A percentile compares a stretch with the other conserved stretches of the same genome.
phyloP scores from a whole-genome alignment of 2,113 vertebrate genomes.

The Panthera leo region DNA sequence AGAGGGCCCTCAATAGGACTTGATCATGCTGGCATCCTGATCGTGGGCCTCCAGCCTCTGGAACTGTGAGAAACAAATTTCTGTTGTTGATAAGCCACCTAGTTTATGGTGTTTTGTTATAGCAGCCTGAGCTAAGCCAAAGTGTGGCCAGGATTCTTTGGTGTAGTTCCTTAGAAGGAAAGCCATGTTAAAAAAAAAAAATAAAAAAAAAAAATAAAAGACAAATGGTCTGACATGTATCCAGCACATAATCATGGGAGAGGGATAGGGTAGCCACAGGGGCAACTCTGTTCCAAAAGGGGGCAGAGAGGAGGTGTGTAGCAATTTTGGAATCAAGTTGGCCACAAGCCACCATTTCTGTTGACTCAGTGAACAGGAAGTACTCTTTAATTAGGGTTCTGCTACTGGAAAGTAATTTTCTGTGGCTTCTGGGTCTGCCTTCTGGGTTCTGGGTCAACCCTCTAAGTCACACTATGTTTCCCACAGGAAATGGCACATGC shows the following conservation, averaged over 20 bases:
- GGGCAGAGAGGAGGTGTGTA: neutral
- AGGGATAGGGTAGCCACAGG: neutral
- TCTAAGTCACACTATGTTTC: neutral
- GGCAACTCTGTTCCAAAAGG: neutral
- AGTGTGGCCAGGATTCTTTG: neutral
- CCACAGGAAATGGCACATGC: neutral
- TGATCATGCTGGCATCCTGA: neutral
- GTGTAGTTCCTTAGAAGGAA: neutral
- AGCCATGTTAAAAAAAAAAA: neutral
- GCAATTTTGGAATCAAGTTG: neutral
- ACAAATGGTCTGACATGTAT: neutral
- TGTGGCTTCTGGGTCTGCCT: neutral
- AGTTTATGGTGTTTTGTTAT: neutral
- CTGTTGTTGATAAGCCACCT: neutral
- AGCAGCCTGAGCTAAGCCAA: neutral
- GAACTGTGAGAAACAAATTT: neutral
- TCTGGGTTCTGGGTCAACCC: neutral
- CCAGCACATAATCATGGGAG: neutral
- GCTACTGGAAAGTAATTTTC: neutral
- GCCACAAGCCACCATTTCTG: neutral
- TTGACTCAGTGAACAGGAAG: neutral
- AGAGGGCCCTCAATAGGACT: neutral
- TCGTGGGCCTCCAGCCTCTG: neutral
- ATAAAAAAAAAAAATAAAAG: neutral
- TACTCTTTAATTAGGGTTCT: neutral